A percentile compares a stretch with the other conserved stretches of the same genome.
phyloP scores from a whole-genome alignment of 2,113 vertebrate genomes.

The Sorex fumeus region DNA sequence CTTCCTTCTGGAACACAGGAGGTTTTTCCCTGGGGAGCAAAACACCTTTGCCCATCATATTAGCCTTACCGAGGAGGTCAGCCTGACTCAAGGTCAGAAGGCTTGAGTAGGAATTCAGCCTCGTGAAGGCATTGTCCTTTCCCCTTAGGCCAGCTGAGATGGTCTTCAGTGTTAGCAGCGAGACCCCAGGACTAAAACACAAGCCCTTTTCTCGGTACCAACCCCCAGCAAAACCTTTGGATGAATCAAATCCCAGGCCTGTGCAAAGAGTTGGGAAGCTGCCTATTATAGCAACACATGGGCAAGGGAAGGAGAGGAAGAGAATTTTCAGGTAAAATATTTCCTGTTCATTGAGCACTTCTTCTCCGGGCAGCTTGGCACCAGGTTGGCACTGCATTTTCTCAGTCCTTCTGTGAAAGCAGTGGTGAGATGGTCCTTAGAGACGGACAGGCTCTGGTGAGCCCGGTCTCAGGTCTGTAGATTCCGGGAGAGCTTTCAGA shows the following conservation, averaged over 20 bases:
- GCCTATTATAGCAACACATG: rapidly evolving
- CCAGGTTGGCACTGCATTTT: background rate
- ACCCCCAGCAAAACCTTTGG: background rate
- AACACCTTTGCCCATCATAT: rapidly evolving
- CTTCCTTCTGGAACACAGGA: background rate
- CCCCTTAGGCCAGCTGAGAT: background rate
- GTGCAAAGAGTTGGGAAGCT: too few species aligned
- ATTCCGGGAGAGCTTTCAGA: background rate
- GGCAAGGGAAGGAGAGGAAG: background rate
- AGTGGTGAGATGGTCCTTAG: background rate
- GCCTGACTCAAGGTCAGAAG: background rate
- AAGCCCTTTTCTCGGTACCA: background rate
- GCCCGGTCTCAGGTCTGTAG: background rate
- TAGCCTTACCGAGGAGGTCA: background rate
- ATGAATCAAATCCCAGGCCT: background rate
- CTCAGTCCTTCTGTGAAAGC: background rate
- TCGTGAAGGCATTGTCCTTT: background rate
- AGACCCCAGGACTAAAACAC: background rate
- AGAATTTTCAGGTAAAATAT: background rate
- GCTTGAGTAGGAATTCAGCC: too few species aligned
- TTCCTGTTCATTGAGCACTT: background rate
- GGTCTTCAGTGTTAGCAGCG: background rate
- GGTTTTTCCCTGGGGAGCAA: background rate
- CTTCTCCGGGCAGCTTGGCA: background rate
- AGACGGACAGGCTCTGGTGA: rapidly evolving